Conservation (phyloP, 30 jellyfish, hydroid and myxozoan species). For the Cassiopea andromeda region DNA sequence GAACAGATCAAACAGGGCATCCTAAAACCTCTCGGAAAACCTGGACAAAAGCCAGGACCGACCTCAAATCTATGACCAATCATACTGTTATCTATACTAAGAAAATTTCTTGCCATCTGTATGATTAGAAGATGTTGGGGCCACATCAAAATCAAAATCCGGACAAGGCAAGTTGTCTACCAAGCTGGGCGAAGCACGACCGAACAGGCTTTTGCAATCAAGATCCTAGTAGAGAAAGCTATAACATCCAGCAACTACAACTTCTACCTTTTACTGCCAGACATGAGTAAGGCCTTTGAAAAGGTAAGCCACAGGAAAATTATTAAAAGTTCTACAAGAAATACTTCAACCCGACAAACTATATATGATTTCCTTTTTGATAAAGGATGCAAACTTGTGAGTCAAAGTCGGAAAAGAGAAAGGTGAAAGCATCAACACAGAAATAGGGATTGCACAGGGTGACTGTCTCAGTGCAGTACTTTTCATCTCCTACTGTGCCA, state of each 20-base stretch:
- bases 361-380: conserved; percentile 49
- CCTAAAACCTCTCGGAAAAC: conserved; percentile 64
- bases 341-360: conserved; percentile 61
- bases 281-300: conserved; percentile 76
- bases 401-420: conserved; percentile 46
- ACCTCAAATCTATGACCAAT: conserved; percentile 64
- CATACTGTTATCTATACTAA: conserved; percentile 64
- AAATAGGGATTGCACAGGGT: conserved; percentile 70
- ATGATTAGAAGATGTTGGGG: conserved; percentile 40
- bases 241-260: conserved; percentile 69
- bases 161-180: conserved; percentile 59
- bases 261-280: conserved; percentile 58
- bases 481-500: conserved; percentile 54
- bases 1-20: conserved; percentile 61
- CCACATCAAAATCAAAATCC: conserved; percentile 55
- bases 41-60: conserved; percentile 70
- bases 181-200: conserved; percentile 59
- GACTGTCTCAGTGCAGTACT: conserved; percentile 66
- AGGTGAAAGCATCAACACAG: conserved; percentile 60
- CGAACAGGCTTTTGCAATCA: conserved; percentile 72
- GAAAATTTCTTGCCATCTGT: conserved; percentile 70
- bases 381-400: conserved; percentile 49
- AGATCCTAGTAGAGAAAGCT: conserved; percentile 65
- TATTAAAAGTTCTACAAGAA: conserved; percentile 36
- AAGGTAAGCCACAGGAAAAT: conserved; percentile 57